Percentiles rank a stretch among this genome's conserved stretches.
phyloP scores from a whole-genome alignment of 1,140 invertebrate species.

The Lineus longissimus region DNA sequence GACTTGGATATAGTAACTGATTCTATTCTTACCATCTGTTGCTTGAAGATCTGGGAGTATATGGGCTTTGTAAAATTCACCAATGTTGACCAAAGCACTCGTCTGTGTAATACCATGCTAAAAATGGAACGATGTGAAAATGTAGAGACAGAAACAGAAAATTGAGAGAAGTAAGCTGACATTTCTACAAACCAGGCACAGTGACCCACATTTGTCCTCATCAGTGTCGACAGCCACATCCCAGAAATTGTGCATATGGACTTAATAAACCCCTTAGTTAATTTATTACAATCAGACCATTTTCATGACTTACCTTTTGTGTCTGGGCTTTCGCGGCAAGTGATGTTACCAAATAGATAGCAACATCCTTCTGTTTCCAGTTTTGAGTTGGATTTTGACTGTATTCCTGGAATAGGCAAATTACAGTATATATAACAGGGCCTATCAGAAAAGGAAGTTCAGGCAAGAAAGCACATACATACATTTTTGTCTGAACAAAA shows the following conservation, averaged over 20 bases:
- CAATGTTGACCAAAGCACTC: slow-evolving; percentile 81
- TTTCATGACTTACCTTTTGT: slow-evolving; percentile 55
- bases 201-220: too few species aligned
- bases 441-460: too few species aligned
- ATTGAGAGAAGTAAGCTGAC: too few species aligned
- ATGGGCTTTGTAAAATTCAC: slow-evolving; percentile 79
- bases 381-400: slow-evolving; percentile 67
- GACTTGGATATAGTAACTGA: too few species aligned
- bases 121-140: too few species aligned
- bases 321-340: slow-evolving; percentile 88
- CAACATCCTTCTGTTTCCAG: slow-evolving; percentile 94
- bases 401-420: slow-evolving; percentile 64
- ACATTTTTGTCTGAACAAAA: too few species aligned
- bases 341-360: slow-evolving; percentile 92
- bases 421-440: too few species aligned
- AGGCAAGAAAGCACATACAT: too few species aligned
- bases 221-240: too few species aligned
- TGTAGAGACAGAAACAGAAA: too few species aligned
- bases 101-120: slow-evolving; percentile 84
- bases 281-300: background rate
- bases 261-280: background rate
- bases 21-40: slow-evolving; percentile 64
- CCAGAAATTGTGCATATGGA: too few species aligned
- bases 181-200: too few species aligned
- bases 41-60: slow-evolving; percentile 78